Evolutionary conservation across 2,888 invertebrate genomes (phyloP).

Genomic region (Athalia cordata): DNA sequence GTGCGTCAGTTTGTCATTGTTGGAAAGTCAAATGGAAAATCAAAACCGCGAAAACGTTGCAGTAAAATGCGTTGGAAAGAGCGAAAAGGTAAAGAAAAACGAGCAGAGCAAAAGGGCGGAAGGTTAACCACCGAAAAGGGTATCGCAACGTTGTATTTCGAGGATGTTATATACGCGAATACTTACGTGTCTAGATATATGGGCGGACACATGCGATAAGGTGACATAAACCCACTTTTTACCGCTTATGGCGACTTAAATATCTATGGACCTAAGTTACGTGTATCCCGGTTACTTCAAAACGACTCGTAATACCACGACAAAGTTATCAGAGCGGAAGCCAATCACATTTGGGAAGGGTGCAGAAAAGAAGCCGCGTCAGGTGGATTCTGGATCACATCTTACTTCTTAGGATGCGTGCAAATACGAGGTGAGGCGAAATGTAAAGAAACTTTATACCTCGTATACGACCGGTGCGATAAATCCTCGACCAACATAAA

Average conservation of each 20-base stretch:
- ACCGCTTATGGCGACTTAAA: constrained; percentile 20
- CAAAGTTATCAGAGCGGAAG: constrained; percentile 13
- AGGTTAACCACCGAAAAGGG: constrained; percentile 21
- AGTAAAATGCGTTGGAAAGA: neutral
- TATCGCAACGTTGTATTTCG: constrained; percentile 10
- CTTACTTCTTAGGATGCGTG: neutral
- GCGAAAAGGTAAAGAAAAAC: neutral
- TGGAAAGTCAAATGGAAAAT: neutral
- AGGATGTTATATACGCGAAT: neutral
- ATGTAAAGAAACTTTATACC: neutral
- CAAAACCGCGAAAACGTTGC: constrained; percentile 14
- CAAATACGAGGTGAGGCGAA: neutral
- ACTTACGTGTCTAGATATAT: neutral
- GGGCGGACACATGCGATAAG: constrained; percentile 23
- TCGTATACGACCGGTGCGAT: neutral
- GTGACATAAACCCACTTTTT: constrained; percentile 15
- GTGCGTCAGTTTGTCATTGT: too few relatives aligned
- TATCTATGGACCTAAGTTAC: constrained; percentile 14
- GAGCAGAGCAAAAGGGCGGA: constrained; percentile 17
- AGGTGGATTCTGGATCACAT: neutral
- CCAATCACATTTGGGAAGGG: constrained; percentile 15
- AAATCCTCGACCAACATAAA: neutral
- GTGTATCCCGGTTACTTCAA: constrained; percentile 17
- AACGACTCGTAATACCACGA: neutral
- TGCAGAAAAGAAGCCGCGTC: neutral